These are phyloP conservation scores for Thymallus thymallus DNA, from an alignment of 2,113 vertebrate genomes.

Conservation along the genomic window DNA sequence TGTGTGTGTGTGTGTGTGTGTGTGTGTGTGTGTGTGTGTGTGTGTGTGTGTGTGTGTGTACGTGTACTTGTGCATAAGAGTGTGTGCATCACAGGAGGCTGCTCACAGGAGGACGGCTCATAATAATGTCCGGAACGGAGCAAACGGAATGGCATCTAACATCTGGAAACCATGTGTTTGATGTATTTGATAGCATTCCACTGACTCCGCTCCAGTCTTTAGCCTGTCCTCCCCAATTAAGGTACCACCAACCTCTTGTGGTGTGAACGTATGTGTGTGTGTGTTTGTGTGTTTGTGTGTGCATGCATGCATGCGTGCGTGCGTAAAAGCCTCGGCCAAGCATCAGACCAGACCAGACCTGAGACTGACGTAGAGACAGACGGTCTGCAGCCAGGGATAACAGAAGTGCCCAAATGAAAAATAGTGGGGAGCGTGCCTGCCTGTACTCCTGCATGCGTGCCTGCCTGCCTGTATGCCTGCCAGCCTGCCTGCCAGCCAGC, in stretches of 20 bases:
- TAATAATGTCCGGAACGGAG: too few species aligned
- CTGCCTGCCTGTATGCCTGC: background rate
- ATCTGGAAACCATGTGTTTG: too few species aligned
- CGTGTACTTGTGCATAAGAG: constrained; percentile 36
- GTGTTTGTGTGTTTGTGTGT: constrained; percentile 9
- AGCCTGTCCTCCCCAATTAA: too few species aligned
- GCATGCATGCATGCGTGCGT: background rate
- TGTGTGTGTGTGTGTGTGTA: background rate
- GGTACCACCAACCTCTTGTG: background rate
- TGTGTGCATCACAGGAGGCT: background rate
- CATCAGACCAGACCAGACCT: background rate
- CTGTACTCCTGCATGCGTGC: background rate
- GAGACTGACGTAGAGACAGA: background rate
- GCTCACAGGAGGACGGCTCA: too few species aligned
- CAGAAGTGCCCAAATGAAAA: too few species aligned
- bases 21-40: constrained; percentile 12
- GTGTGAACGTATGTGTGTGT: background rate
- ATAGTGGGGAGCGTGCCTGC: background rate
- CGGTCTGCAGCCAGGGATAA: background rate
- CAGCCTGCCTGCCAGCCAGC: too few species aligned
- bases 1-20: constrained; percentile 12
- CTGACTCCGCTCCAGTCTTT: too few species aligned
- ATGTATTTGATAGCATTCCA: too few species aligned
- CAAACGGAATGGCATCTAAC: too few species aligned
- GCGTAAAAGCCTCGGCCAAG: background rate